Evolutionary conservation across 2,797 vertebrate genomes (phyloP).

Genomic region (Spheniscus humboldti): DNA sequence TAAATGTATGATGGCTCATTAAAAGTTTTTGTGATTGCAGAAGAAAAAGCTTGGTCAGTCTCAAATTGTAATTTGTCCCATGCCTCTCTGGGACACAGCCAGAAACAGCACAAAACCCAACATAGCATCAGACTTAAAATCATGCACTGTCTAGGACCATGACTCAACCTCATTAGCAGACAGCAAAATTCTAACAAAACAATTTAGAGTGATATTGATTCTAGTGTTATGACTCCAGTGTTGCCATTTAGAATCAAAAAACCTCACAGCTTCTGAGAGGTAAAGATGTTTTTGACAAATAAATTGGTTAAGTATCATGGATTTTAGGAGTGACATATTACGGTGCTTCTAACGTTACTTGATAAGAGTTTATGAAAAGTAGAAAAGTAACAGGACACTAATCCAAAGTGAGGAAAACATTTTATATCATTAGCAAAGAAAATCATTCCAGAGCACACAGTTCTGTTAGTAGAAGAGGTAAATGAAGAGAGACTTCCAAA

Average conservation of each 20-base stretch:
- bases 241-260: neutral
- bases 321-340: neutral
- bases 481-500: neutral
- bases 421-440: neutral
- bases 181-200: neutral
- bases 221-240: neutral
- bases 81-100: neutral
- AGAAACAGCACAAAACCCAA: neutral
- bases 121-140: neutral
- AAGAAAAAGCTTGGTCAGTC: neutral
- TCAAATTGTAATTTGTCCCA: neutral
- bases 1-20: neutral
- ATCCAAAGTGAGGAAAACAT: neutral
- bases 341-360: neutral
- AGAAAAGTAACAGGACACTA: neutral
- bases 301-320: neutral
- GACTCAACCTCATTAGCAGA: neutral
- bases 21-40: neutral
- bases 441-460: neutral
- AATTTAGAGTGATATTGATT: neutral
- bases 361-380: neutral
- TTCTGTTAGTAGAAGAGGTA: neutral
- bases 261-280: neutral
- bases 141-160: neutral
- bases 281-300: neutral